Evolutionary conservation across 2,888 invertebrate species (phyloP).

Genomic region (Limenitis camilla): DNA sequence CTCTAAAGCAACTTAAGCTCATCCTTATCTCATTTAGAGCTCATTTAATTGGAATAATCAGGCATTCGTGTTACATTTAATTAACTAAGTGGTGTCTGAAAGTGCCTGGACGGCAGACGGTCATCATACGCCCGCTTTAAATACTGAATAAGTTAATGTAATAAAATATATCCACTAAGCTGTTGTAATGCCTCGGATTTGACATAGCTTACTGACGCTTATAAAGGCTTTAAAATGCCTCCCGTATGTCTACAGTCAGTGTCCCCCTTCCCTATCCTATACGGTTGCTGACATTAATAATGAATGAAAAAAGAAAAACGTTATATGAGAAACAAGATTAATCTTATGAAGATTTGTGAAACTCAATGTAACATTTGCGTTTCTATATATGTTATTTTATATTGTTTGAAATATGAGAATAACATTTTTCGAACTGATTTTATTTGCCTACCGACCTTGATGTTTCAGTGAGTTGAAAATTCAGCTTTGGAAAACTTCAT

Average conservation of each 20-base stretch:
- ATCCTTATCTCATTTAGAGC: conserved; percentile 11
- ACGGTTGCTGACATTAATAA: conserved; percentile 21
- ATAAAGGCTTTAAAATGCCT: conserved; percentile 46
- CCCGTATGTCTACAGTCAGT: conserved; percentile 35
- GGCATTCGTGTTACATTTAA: conserved; percentile 34
- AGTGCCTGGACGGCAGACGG: conserved; percentile 33
- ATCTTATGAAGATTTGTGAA: conserved; percentile 14
- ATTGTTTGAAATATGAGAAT: not conserved
- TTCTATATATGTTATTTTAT: not conserved
- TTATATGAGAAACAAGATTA: conserved; percentile 15
- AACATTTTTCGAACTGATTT: too few species aligned
- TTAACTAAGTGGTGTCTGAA: conserved; percentile 51
- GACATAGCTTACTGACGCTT: conserved; percentile 52
- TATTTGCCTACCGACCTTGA: too few species aligned
- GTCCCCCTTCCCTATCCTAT: conserved; percentile 23
- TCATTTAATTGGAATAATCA: conserved; percentile 13
- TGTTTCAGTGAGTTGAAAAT: too few species aligned
- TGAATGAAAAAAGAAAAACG: conserved; percentile 18
- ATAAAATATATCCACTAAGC: conserved; percentile 64
- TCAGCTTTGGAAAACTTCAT: too few species aligned
- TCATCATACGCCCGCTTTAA: conserved; percentile 45
- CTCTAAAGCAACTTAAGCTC: conserved; percentile 3
- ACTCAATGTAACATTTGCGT: not conserved
- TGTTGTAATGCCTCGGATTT: conserved; percentile 48
- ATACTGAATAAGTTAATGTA: conserved; percentile 57